Evolutionary conservation across 1,140 invertebrate genomes (phyloP), one percentile per base, ranked within the genome.

Genomic region (Lordiphosa mommai): DNA sequence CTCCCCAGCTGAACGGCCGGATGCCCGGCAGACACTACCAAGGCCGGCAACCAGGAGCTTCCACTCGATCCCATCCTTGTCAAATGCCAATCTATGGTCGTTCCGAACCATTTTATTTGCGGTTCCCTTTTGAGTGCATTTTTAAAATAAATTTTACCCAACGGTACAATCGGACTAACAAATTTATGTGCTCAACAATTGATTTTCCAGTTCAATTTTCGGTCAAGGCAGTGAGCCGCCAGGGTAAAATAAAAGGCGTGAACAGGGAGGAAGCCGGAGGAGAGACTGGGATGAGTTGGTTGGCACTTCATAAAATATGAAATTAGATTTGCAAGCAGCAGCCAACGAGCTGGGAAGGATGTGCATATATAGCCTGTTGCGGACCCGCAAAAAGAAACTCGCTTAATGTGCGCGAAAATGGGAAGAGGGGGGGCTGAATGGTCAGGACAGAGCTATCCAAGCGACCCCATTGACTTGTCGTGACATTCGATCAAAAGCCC

Each of bases 151-250:
- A 82, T 82, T 82, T 82, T 50, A 61, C 76, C 76, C 77, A 76
- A 68, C 67, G 76, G 76, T 84, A 77, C 71, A 84, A 82, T 82
- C 44, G 43, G 49, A 49, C 77, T 64, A 82, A 84, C 76, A 84
- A 82, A 82, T 82, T 82, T 84, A 82, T 82, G 77, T 82, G 76
- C 76, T 52, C 72, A 63, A 72, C 76, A 82, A 82, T 82, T 84
- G 76, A 82, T 82, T 82, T 84, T 82, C 40, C 76, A 84, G 66
- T 72, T 73, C 71, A 82, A 73, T 65, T 58, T 53, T 56, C 47
- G 52, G 44, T 40, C 48, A 23, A 43, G 33, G 49, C 44, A 44
- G 23, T 37, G 20, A 77, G 43, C 58, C 61, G 53, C 50, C 61
- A 76, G 76, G n/a, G 71, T 71, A 68, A 82, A 66, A 70, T 69